Conservation (phyloP, 2,113 vertebrate genomes). For the Aplodontia rufa region DNA sequence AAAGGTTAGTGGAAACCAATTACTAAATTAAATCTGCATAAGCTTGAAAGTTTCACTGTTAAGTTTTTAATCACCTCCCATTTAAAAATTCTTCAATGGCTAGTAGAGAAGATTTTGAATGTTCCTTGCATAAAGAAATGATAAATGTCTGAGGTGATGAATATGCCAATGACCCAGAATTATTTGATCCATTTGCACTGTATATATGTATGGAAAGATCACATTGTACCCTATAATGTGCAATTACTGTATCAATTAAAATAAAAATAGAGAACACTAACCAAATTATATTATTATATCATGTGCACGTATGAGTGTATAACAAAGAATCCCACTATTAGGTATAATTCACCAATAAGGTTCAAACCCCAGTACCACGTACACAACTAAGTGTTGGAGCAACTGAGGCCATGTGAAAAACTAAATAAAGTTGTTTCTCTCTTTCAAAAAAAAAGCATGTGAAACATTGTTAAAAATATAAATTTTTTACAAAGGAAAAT, state of each 20-base stretch:
- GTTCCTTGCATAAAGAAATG: not conserved
- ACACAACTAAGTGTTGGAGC: too few relatives aligned
- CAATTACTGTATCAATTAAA: not conserved
- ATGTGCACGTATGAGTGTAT: too few relatives aligned
- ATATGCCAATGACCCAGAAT: not conserved
- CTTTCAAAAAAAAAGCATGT: too few relatives aligned
- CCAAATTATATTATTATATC: too few relatives aligned
- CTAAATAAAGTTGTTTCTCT: too few relatives aligned
- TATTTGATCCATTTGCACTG: not conserved
- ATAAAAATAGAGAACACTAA: not conserved
- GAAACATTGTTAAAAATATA: not conserved
- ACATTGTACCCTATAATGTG: not conserved
- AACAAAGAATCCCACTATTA: too few relatives aligned
- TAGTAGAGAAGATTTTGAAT: not conserved
- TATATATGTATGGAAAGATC: not conserved
- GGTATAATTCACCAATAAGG: too few relatives aligned
- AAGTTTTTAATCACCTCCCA: constrained; percentile 39
- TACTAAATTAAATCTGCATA: constrained; percentile 32
- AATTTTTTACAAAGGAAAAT: not conserved
- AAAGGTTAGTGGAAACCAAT: constrained; percentile 20
- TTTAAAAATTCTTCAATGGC: not conserved
- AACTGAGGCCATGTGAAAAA: too few relatives aligned
- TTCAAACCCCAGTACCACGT: too few relatives aligned
- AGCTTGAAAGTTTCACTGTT: constrained; percentile 39
- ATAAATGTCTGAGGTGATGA: not conserved